phyloP scores from a whole-genome alignment of 2,888 invertebrate genomes.

The Lissonota sp. region DNA sequence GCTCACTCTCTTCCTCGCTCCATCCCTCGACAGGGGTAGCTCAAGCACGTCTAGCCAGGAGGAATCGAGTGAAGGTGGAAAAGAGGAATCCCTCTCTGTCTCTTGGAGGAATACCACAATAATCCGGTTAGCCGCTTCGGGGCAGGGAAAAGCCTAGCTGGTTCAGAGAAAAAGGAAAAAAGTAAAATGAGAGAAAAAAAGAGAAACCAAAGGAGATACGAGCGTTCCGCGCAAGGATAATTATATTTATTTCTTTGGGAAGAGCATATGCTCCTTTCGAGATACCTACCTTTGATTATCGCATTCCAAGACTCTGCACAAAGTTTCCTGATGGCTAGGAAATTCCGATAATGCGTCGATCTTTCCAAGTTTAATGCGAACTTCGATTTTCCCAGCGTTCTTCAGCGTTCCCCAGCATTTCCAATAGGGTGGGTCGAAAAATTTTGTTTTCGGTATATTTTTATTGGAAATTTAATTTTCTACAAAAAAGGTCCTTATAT shows the following conservation, averaged over 20 bases:
- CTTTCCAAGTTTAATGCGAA: background rate
- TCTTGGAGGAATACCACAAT: slow-evolving; percentile 66
- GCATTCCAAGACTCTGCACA: slow-evolving; percentile 22
- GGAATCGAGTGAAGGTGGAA: slow-evolving; percentile 40
- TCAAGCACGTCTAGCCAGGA: slow-evolving; percentile 29
- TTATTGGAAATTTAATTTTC: too few species aligned
- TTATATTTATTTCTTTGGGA: slow-evolving; percentile 40
- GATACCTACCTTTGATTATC: slow-evolving; percentile 56
- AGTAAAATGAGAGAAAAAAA: background rate
- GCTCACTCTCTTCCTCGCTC: slow-evolving; percentile 57
- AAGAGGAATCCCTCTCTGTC: slow-evolving; percentile 38
- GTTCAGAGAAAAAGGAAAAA: background rate
- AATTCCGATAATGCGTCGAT: slow-evolving; percentile 24
- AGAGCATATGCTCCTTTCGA: slow-evolving; percentile 30
- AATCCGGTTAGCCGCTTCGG: slow-evolving; percentile 67
- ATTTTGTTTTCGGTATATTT: too few species aligned
- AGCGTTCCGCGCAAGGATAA: slow-evolving; percentile 52
- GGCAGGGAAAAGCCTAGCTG: slow-evolving; percentile 50
- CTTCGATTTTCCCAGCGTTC: too few species aligned
- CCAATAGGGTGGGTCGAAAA: too few species aligned
- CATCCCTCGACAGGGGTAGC: slow-evolving; percentile 35
- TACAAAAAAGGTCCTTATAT: too few species aligned
- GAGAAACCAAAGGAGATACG: slow-evolving; percentile 32
- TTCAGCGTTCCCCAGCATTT: too few species aligned
- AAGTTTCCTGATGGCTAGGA: background rate